phyloP scores from a whole-genome alignment of 2,888 invertebrate species.

The Polymixis flavicincta region DNA sequence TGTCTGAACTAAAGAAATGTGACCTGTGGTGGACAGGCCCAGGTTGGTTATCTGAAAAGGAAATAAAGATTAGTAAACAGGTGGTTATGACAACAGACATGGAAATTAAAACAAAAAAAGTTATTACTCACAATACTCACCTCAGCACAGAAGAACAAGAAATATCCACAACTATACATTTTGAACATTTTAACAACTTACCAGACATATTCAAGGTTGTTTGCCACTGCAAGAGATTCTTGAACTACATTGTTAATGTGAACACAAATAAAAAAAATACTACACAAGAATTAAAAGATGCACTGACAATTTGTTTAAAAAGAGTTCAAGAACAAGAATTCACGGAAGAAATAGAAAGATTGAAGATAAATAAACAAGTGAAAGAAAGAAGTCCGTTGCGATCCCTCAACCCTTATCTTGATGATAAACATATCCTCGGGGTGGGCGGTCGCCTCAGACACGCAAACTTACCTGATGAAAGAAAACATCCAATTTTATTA shows the following conservation, averaged over 20 bases:
- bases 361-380: background rate
- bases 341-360: slow-evolving; percentile 1
- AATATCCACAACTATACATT: background rate
- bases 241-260: no score
- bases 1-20: no score
- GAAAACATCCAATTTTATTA: slow-evolving; percentile 1
- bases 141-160: background rate
- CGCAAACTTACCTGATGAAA: background rate
- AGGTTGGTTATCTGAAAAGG: no score
- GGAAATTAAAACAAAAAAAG: no score
- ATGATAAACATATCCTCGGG: slow-evolving; percentile 6
- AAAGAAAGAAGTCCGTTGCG: background rate
- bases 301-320: background rate
- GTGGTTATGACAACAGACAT: no score
- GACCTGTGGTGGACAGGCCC: no score
- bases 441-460: slow-evolving; percentile 10
- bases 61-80: no score
- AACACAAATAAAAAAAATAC: no score
- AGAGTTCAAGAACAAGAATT: slow-evolving; percentile 7
- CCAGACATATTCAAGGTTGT: background rate
- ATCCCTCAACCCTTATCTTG: slow-evolving; percentile 1
- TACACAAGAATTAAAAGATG: slow-evolving; percentile 4
- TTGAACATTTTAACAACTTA: background rate
- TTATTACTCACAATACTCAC: background rate
- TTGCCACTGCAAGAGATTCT: background rate